These are phyloP conservation scores for Okamejei kenojei DNA, from an alignment of 2,797 vertebrate genomes.

Conservation along the genomic window DNA sequence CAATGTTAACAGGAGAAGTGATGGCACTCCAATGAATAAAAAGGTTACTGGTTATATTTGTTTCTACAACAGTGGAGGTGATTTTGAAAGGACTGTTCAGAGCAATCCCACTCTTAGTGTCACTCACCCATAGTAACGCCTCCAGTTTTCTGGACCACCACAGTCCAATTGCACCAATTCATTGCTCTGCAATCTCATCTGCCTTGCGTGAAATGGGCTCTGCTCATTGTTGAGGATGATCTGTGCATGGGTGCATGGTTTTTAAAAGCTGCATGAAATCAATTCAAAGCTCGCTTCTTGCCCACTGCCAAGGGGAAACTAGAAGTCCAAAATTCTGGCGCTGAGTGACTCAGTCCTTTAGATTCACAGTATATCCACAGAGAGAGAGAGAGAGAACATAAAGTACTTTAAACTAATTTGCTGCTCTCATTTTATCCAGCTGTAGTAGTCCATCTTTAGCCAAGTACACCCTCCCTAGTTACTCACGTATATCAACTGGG, in stretches of 20 bases:
- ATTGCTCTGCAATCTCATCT: background rate
- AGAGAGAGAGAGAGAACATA: background rate
- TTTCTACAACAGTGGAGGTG: background rate
- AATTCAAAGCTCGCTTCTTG: background rate
- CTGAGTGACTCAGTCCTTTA: background rate
- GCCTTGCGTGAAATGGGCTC: background rate
- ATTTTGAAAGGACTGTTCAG: background rate
- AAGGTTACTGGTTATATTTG: background rate
- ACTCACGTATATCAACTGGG: background rate
- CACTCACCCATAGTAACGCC: background rate
- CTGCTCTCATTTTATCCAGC: background rate
- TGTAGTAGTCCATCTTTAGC: background rate
- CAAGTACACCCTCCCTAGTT: background rate
- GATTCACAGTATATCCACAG: background rate
- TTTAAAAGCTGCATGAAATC: conserved; percentile 29
- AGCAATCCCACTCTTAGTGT: background rate
- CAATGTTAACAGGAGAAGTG: background rate
- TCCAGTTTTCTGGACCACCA: background rate
- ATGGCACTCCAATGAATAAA: too few species aligned
- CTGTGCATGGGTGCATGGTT: conserved; percentile 22
- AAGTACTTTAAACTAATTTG: background rate
- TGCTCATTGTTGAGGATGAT: background rate
- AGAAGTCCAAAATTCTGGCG: conserved; percentile 6
- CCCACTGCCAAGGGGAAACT: background rate
- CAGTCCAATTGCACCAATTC: background rate